A percentile compares a stretch with the other conserved stretches of the same genome.
phyloP scores from a whole-genome alignment of 2,113 vertebrate species.

The Sebastes schlegelii region DNA sequence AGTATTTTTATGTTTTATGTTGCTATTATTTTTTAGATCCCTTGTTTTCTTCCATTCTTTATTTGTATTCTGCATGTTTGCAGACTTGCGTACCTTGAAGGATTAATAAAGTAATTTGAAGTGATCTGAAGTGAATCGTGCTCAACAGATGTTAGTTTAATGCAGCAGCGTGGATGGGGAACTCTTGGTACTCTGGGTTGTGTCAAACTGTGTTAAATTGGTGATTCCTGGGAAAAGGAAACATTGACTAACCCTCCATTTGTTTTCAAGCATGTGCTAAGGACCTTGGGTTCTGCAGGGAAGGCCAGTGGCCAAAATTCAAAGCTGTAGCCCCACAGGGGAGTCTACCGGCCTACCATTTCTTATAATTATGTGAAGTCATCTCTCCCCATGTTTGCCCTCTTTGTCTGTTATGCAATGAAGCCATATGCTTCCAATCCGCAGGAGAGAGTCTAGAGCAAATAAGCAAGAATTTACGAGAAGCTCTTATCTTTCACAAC shows the following conservation, averaged over 20 bases:
- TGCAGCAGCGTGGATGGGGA: constrained; percentile 30
- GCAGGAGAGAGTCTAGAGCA: constrained; percentile 15
- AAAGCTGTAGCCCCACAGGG: constrained; percentile 36
- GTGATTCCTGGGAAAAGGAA: constrained; percentile 57
- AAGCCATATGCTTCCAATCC: constrained; percentile 72
- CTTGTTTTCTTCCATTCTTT: neutral
- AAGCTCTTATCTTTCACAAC: constrained; percentile 54
- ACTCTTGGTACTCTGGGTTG: constrained; percentile 41
- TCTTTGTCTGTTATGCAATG: constrained; percentile 66
- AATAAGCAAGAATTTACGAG: constrained; percentile 53
- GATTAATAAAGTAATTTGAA: neutral
- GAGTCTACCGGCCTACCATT: constrained; percentile 12
- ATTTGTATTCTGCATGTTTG: neutral
- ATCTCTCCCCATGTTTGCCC: constrained; percentile 38
- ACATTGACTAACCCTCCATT: constrained; percentile 60
- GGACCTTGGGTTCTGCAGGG: constrained; percentile 14
- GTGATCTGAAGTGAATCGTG: neutral
- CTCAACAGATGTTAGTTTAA: constrained; percentile 17
- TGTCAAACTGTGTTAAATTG: constrained; percentile 33
- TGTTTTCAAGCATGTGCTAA: constrained; percentile 66
- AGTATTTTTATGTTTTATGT: neutral
- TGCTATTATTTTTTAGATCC: neutral
- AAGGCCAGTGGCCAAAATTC: constrained; percentile 22
- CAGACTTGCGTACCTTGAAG: neutral
- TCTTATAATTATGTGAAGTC: constrained; percentile 56